phyloP scores from a whole-genome alignment of 1,140 invertebrate species.

The Chlorops oryzae region DNA sequence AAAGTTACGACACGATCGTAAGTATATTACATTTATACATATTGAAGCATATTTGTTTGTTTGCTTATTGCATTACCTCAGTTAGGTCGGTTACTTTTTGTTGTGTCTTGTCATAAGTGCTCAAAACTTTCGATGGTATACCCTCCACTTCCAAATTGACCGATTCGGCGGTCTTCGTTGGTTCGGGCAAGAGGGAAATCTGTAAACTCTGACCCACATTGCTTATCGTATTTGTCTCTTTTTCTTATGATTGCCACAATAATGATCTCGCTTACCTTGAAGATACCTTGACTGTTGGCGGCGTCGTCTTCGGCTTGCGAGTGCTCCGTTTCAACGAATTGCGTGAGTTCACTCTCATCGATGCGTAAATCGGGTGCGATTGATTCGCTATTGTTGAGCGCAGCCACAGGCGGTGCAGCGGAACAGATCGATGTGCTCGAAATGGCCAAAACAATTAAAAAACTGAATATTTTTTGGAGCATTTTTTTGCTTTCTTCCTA shows the following conservation, averaged over 20 bases:
- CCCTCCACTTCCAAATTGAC: slow-evolving; percentile 42
- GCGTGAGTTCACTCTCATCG: slow-evolving; percentile 22
- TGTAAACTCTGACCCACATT: too few species aligned
- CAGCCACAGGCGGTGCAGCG: too few species aligned
- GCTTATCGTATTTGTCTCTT: background rate
- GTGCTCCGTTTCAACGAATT: slow-evolving; percentile 6
- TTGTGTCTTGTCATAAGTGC: slow-evolving; percentile 37
- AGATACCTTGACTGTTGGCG: slow-evolving; percentile 28
- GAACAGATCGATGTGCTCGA: too few species aligned
- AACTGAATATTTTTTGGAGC: too few species aligned
- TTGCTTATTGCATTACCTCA: too few species aligned
- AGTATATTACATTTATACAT: background rate
- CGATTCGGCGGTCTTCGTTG: slow-evolving; percentile 34
- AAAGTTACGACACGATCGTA: background rate
- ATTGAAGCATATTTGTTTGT: too few species aligned
- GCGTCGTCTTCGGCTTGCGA: slow-evolving; percentile 13
- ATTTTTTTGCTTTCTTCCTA: too few species aligned
- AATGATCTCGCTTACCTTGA: slow-evolving; percentile 25
- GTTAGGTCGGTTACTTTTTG: slow-evolving; percentile 32
- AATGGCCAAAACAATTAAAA: too few species aligned
- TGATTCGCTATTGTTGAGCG: too few species aligned
- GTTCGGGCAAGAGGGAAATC: slow-evolving; percentile 31
- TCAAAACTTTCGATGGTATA: slow-evolving; percentile 37
- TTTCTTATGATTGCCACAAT: background rate
- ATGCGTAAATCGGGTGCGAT: background rate